Conservation (phyloP, 2,888 invertebrate genomes). For the Ariolimax columbianus region DNA sequence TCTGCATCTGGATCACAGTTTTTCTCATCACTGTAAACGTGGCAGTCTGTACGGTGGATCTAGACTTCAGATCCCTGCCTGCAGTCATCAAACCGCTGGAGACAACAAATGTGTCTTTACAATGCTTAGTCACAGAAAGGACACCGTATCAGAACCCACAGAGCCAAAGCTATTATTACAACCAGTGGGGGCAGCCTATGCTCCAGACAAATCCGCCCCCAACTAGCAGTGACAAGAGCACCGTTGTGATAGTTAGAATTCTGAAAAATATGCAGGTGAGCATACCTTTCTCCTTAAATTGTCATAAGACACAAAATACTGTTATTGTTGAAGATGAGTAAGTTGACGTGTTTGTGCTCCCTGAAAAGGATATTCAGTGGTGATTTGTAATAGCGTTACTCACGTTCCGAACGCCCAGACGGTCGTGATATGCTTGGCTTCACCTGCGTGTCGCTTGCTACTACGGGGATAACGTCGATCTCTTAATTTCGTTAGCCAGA, state of each 20-base stretch:
- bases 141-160: background rate
- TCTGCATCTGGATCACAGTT: background rate
- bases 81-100: background rate
- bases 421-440: too few species aligned
- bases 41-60: background rate
- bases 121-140: background rate
- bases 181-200: background rate
- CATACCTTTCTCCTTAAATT: background rate
- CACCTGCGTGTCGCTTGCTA: too few species aligned
- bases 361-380: too few species aligned
- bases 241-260: background rate
- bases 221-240: background rate
- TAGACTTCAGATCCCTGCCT: background rate
- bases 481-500: too few species aligned
- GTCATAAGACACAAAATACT: too few species aligned
- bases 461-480: too few species aligned
- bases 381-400: too few species aligned
- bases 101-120: background rate
- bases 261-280: background rate
- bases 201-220: background rate
- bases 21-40: background rate
- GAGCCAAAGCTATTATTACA: background rate
- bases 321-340: too few species aligned
- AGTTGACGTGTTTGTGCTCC: too few species aligned
- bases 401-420: too few species aligned